Conservation (phyloP, 2,888 invertebrate species). For the Dioctria linearis region DNA sequence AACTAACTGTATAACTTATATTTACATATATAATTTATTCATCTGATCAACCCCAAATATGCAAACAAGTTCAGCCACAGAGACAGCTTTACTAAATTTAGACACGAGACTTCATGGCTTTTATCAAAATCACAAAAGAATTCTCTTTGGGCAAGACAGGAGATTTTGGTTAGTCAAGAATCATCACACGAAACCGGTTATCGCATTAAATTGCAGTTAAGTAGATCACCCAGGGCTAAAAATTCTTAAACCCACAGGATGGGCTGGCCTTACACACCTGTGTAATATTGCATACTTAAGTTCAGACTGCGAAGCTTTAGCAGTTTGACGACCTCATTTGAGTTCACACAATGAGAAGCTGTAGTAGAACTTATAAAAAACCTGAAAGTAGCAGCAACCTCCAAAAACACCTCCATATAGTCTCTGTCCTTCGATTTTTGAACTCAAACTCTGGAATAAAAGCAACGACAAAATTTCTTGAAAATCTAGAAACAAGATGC, state of each 20-base stretch:
- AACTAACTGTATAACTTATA: background rate
- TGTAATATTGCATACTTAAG: constrained; percentile 2
- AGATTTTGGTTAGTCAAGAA: constrained; percentile 3
- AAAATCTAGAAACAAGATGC: too few relatives aligned
- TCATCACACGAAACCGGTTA: constrained; percentile 23
- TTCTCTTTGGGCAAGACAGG: background rate
- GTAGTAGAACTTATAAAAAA: constrained; percentile 27
- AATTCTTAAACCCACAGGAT: background rate
- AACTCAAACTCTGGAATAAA: background rate
- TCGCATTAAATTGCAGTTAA: constrained; percentile 41
- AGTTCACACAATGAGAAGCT: constrained; percentile 7
- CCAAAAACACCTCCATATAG: background rate
- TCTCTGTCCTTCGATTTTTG: constrained; percentile 18
- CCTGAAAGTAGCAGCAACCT: background rate
- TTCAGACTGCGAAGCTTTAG: background rate
- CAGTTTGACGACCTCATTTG: constrained; percentile 45
- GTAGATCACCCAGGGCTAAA: constrained; percentile 46
- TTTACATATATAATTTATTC: constrained; percentile 24
- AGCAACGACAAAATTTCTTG: background rate
- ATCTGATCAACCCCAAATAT: constrained; percentile 28
- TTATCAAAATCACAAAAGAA: constrained; percentile 17
- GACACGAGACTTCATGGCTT: background rate
- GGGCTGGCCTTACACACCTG: background rate
- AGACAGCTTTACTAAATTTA: constrained; percentile 9
- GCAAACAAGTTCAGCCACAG: constrained; percentile 3